Percentiles rank a stretch among this genome's conserved stretches.
These are phyloP conservation scores for Ypsolopha sequella DNA, from an alignment of 2,888 invertebrate species.

Conservation along the genomic window DNA sequence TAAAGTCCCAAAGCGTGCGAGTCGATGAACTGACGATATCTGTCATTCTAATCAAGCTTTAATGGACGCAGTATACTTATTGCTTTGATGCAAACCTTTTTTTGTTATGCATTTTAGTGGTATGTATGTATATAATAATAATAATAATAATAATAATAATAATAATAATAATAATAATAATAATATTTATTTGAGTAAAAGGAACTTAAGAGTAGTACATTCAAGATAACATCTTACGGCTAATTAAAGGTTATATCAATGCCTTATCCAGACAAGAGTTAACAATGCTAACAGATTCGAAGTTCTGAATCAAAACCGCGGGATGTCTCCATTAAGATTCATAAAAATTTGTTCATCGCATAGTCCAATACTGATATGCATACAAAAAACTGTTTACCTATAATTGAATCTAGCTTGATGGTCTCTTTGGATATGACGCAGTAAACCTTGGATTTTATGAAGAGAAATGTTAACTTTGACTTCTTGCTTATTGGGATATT, in stretches of 20 bases:
- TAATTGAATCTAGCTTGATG: constrained; percentile 22
- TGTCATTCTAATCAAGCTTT: too few relatives aligned
- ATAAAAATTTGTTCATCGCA: constrained; percentile 19
- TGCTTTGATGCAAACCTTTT: too few relatives aligned
- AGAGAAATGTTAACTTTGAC: not conserved
- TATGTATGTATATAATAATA: too few relatives aligned
- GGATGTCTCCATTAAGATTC: constrained; percentile 21
- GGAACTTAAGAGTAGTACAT: too few relatives aligned
- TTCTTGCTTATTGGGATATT: not conserved
- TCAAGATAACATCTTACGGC: too few relatives aligned
- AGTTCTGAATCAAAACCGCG: constrained; percentile 17
- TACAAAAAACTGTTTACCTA: constrained; percentile 18
- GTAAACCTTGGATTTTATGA: constrained; percentile 2
- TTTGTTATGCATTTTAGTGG: too few relatives aligned
- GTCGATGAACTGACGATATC: too few relatives aligned
- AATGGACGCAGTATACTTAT: too few relatives aligned
- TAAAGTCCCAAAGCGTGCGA: too few relatives aligned
- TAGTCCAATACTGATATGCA: constrained; percentile 15
- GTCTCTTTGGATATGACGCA: not conserved
- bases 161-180: too few relatives aligned
- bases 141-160: too few relatives aligned
- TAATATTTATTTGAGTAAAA: too few relatives aligned
- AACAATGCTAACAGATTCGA: not conserved
- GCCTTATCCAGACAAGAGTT: not conserved
- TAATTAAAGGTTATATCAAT: not conserved